Conservation (phyloP, 2,113 vertebrate genomes). For the Antigone vipio region DNA sequence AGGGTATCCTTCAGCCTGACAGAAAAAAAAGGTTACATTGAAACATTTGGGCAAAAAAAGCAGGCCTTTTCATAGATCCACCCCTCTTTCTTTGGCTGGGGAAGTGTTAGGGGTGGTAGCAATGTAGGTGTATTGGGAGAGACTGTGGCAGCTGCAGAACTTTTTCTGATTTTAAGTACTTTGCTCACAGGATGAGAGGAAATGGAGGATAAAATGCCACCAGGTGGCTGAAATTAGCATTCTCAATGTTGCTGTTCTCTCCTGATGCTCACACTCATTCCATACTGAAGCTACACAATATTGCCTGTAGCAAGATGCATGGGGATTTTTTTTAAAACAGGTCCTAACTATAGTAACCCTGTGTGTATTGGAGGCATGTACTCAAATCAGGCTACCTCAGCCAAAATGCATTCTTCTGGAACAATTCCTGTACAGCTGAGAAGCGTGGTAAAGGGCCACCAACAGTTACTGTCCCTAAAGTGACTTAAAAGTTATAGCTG, state of each 20-base stretch:
- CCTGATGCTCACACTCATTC: neutral
- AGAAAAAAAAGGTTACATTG: neutral
- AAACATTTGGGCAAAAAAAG: neutral
- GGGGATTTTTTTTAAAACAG: neutral
- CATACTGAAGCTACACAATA: neutral
- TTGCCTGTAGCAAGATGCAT: neutral
- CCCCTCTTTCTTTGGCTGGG: neutral
- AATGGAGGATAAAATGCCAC: neutral
- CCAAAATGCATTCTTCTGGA: neutral
- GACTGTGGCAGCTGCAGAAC: neutral
- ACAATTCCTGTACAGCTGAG: neutral
- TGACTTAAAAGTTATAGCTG: neutral
- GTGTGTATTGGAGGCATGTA: neutral
- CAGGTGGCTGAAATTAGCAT: neutral
- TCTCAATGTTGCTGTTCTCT: neutral
- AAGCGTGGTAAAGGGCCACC: neutral
- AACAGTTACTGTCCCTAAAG: neutral
- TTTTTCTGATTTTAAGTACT: neutral
- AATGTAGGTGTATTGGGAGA: neutral
- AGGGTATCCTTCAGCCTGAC: neutral
- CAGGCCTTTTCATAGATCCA: neutral
- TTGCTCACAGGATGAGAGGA: neutral
- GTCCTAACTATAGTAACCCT: neutral
- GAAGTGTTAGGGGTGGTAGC: fast-evolving
- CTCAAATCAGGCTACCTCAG: neutral